These are phyloP conservation scores for Quadriops clusia DNA, from an alignment of 2,888 invertebrate genomes.

Conservation along the genomic window DNA sequence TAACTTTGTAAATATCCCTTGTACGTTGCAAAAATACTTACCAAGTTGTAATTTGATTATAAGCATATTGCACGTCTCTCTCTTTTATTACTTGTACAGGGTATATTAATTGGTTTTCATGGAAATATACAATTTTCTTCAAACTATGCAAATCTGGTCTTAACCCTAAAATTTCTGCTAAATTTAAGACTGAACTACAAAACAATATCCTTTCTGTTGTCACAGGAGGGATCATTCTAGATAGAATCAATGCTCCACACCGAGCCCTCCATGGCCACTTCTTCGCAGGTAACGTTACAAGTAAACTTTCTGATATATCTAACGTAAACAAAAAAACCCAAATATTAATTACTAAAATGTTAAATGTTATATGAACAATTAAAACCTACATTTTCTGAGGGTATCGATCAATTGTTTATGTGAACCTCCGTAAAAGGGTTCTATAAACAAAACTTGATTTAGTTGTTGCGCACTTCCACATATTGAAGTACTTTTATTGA, in stretches of 20 bases:
- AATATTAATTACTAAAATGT: conserved; percentile 5
- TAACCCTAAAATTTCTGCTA: conserved; percentile 57
- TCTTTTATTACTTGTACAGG: conserved; percentile 52
- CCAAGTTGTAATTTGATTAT: conserved; percentile 63
- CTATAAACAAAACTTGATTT: conserved; percentile 42
- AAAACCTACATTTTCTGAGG: conserved; percentile 21
- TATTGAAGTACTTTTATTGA: too few species aligned
- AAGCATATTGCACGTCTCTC: conserved; percentile 63
- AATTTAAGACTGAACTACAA: conserved; percentile 55
- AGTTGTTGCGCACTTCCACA: background rate
- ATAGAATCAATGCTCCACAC: conserved; percentile 51
- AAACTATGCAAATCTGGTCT: conserved; percentile 47
- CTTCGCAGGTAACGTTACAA: conserved; percentile 51
- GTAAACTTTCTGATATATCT: conserved; percentile 29
- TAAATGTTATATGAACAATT: conserved; percentile 2
- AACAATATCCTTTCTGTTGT: conserved; percentile 47
- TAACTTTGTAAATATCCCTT: conserved; percentile 2
- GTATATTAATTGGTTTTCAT: conserved; percentile 66
- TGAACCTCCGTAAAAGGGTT: conserved; percentile 63
- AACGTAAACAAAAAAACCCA: conserved; percentile 8
- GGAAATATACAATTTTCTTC: conserved; percentile 61
- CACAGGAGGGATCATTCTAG: conserved; percentile 44
- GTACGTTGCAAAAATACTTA: conserved; percentile 32
- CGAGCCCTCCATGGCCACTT: conserved; percentile 72
- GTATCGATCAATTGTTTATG: conserved; percentile 55